phyloP scores from a whole-genome alignment of 2,797 vertebrate genomes.

The Bradypodion pumilum region DNA sequence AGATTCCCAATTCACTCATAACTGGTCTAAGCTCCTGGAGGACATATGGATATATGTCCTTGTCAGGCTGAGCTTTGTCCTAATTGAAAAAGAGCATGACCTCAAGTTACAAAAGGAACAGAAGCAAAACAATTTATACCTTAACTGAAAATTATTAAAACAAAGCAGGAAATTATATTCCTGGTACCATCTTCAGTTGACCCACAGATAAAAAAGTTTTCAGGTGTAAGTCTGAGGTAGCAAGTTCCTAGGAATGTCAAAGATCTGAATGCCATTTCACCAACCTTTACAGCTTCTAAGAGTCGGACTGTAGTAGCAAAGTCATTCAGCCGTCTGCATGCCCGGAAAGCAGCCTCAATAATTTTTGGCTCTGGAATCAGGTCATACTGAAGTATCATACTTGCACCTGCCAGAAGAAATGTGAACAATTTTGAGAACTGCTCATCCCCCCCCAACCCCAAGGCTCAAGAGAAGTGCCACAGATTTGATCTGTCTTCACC shows the following conservation, averaged over 20 bases:
- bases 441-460: no score
- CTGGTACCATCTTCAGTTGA: no score
- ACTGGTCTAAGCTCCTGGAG: constrained; percentile 92
- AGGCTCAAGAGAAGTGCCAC: background rate
- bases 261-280: constrained; percentile 34
- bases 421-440: background rate
- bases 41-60: constrained; percentile 94
- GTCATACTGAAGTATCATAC: constrained; percentile 92
- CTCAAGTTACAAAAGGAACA: background rate
- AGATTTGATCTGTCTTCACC: background rate
- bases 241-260: no score
- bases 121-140: background rate
- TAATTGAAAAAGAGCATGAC: constrained; percentile 60
- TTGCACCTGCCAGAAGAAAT: constrained; percentile 83
- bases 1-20: constrained; percentile 89
- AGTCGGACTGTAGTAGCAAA: constrained; percentile 93
- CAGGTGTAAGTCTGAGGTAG: no score
- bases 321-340: constrained; percentile 93
- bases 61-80: constrained; percentile 94
- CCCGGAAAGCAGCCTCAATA: constrained; percentile 89
- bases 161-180: no score
- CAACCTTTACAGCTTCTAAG: constrained; percentile 94
- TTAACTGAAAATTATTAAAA: no score
- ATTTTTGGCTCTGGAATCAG: constrained; percentile 97
- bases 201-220: no score